phyloP scores from a whole-genome alignment of 1,140 invertebrate genomes.

The Linepithema humile region DNA sequence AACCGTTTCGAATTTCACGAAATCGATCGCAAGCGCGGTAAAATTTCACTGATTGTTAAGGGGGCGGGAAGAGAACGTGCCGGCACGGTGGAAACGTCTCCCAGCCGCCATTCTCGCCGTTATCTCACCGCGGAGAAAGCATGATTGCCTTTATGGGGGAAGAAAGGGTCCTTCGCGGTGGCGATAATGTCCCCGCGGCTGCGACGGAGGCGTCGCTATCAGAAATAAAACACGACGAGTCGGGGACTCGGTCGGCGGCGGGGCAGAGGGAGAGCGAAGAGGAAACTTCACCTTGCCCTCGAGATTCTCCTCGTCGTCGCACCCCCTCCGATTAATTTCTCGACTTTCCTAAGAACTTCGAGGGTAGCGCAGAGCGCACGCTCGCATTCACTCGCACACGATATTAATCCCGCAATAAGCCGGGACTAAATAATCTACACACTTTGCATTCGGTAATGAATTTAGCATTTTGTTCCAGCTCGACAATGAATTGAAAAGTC shows the following conservation, averaged over 20 bases:
- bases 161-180: conserved; percentile 83
- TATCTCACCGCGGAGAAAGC: conserved; percentile 82
- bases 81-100: conserved; percentile 57
- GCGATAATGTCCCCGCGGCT: conserved; percentile 82
- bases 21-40: conserved; percentile 42
- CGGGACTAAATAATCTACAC: no score
- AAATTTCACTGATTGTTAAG: conserved; percentile 30
- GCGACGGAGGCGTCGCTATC: conserved; percentile 80
- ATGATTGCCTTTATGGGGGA: conserved; percentile 84
- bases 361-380: neutral
- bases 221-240: conserved; percentile 82
- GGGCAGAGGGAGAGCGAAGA: conserved; percentile 24
- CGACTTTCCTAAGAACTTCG: conserved; percentile 34
- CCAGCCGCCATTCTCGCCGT: conserved; percentile 80
- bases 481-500: no score
- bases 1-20: conserved; percentile 12
- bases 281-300: conserved; percentile 33
- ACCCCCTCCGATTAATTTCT: conserved; percentile 59
- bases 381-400: conserved; percentile 12
- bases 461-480: no score
- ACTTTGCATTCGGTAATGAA: no score
- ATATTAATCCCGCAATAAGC: conserved; percentile 25
- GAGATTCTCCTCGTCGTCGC: conserved; percentile 45
- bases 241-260: conserved; percentile 48
- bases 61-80: conserved; percentile 32